Conservation (phyloP, 2,888 invertebrate genomes). For the Philereme transversata region DNA sequence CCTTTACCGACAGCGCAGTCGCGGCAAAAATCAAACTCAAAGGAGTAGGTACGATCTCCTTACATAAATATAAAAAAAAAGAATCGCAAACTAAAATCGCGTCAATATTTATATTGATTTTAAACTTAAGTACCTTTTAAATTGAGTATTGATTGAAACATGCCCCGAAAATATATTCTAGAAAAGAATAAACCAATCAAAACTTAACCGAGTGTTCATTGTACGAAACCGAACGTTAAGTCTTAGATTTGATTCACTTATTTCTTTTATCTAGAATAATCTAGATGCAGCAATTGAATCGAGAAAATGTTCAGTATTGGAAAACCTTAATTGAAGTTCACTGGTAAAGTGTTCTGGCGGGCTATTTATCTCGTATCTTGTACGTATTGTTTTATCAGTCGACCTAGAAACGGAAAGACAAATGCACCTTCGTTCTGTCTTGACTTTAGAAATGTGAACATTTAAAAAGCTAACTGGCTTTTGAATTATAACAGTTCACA, state of each 20-base stretch:
- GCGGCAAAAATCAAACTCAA: no score
- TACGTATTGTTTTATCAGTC: conserved; percentile 42
- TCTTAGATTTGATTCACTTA: conserved; percentile 8
- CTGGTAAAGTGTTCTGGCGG: conserved; percentile 31
- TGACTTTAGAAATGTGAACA: conserved; percentile 8
- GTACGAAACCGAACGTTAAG: conserved; percentile 10
- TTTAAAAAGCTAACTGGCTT: conserved; percentile 1
- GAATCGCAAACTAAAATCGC: no score
- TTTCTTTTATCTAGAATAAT: conserved; percentile 3
- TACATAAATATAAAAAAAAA: no score
- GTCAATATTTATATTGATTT: no score
- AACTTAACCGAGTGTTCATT: neutral
- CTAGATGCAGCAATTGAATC: conserved; percentile 22
- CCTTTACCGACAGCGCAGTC: no score
- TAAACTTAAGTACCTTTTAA: no score
- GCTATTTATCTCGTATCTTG: conserved; percentile 42
- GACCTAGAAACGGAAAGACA: conserved; percentile 42
- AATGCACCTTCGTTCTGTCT: conserved; percentile 33
- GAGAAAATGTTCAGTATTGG: conserved; percentile 29
- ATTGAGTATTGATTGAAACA: no score
- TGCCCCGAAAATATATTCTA: no score
- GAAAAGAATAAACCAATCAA: no score
- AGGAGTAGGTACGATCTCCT: no score
- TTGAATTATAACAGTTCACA: no score
- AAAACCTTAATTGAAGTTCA: conserved; percentile 43